These are phyloP conservation scores for Cryptoblepharus egeriae DNA, from an alignment of 2,797 vertebrate genomes.

Conservation along the genomic window DNA sequence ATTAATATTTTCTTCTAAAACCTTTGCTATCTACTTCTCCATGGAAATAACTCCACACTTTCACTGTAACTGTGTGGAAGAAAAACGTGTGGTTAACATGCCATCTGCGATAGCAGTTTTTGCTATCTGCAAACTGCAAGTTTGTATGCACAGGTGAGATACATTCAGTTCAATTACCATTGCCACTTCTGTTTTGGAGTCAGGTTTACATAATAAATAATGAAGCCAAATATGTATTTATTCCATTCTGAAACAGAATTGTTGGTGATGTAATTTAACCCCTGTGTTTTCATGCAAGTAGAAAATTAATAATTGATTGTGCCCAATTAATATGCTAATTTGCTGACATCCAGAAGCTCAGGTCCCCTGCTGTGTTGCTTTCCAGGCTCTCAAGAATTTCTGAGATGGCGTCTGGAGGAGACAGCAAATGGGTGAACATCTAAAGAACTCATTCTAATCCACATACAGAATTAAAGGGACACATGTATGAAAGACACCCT, in stretches of 20 bases:
- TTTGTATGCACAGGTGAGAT: slow-evolving; percentile 1
- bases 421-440: slow-evolving; percentile 57
- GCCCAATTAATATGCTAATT: slow-evolving; percentile 77
- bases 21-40: background rate
- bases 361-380: slow-evolving; percentile 65
- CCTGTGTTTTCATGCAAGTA: slow-evolving; percentile 65
- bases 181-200: slow-evolving; percentile 32
- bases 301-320: slow-evolving; percentile 78
- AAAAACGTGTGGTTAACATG: background rate
- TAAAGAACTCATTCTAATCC: slow-evolving; percentile 52
- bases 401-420: slow-evolving; percentile 65
- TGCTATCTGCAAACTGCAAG: background rate
- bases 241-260: slow-evolving; percentile 47
- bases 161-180: slow-evolving; percentile 3
- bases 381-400: slow-evolving; percentile 73
- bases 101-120: background rate
- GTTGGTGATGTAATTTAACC: slow-evolving; percentile 66
- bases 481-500: no score
- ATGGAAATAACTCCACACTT: background rate
- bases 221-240: slow-evolving; percentile 5
- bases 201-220: slow-evolving; percentile 50
- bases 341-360: slow-evolving; percentile 59
- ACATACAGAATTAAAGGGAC: slow-evolving; percentile 65
- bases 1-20: background rate
- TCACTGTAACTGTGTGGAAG: background rate